Evolutionary conservation across 2,113 vertebrate species (phyloP), one percentile per base, ranked within the genome.

Genomic region (Campylomormyrus numenius): DNA sequence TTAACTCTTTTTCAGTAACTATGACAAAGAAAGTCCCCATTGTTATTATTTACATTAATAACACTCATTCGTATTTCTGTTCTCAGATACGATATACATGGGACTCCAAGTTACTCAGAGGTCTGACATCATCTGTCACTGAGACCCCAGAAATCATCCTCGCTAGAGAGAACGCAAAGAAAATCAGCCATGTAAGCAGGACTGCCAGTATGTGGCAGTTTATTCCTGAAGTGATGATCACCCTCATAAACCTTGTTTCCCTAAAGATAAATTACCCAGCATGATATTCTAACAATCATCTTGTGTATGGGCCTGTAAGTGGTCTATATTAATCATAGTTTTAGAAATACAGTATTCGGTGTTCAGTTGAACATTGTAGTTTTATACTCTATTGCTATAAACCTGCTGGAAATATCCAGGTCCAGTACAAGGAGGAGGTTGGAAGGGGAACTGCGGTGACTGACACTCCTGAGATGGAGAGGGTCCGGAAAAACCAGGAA

Each of bases 401-500:
- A 11, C 27, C 49, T 87, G 49, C 48, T 87, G 48, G n/a, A 31
- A 17, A 31, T 56, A 52, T 53, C 50, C 50, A 87, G 86, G 31
- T 87, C 86, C 49, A 87, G 86, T 87, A 87, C 86, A 87, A 56
- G n/a, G 86, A 87, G 86, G 50, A 87, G 86, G 50, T 87, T 27
- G 86, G 86, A 10, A 87, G 42, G 27, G 86, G 86, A 6, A 87
- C 86, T 1, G 49, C 49, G 1, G 6, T 87, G 49, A 87, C 15
- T 1, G 50, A 56, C 50, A 87, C 86, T 8, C 86, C 86, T 39
- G 86, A 87, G 50, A 97, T 96, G 92, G 96, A 98, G 92, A 95
- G 97, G 91, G 97, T 97, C 77, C 96, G 96, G 93, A 97, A 96
- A 90, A 98, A 97, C 93, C 97, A 99, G 93, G 94, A 97, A 90